Evolutionary conservation across 2,888 invertebrate species (phyloP).

Genomic region (Tetranychus piercei): DNA sequence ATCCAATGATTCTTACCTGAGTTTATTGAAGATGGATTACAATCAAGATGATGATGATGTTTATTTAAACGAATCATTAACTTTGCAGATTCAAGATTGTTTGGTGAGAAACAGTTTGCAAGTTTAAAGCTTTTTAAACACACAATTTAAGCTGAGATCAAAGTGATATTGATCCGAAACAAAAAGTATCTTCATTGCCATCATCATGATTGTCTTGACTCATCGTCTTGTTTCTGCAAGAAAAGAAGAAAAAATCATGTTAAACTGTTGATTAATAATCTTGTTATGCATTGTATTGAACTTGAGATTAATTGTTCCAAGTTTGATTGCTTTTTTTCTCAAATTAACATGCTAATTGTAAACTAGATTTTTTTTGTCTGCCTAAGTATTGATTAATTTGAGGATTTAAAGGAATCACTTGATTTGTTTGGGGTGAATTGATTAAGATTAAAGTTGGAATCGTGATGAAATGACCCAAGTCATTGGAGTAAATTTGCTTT

Average conservation of each 20-base stretch:
- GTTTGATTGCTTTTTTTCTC: not conserved
- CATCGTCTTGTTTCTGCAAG: too few species aligned
- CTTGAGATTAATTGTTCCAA: not conserved
- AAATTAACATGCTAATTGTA: not conserved
- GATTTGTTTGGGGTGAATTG: not conserved
- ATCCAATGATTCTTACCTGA: not conserved
- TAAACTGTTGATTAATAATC: not conserved
- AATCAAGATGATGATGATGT: not conserved
- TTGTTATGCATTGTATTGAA: too few species aligned
- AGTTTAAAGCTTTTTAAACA: not conserved
- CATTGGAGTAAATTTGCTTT: not conserved
- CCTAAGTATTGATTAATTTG: not conserved
- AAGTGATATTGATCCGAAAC: not conserved
- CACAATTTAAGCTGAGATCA: not conserved
- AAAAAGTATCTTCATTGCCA: not conserved
- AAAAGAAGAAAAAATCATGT: not conserved
- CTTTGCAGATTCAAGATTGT: not conserved
- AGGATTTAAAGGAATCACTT: not conserved
- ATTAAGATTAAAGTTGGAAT: not conserved
- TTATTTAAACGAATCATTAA: slow-evolving; percentile 1
- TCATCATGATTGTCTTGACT: not conserved
- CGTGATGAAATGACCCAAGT: not conserved
- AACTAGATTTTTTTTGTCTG: not conserved
- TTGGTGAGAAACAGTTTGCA: not conserved
- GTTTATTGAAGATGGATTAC: not conserved